Evolutionary conservation across 2,888 invertebrate species (phyloP), one percentile per base, ranked within the genome.

Genomic region (Leucozona laternaria): DNA sequence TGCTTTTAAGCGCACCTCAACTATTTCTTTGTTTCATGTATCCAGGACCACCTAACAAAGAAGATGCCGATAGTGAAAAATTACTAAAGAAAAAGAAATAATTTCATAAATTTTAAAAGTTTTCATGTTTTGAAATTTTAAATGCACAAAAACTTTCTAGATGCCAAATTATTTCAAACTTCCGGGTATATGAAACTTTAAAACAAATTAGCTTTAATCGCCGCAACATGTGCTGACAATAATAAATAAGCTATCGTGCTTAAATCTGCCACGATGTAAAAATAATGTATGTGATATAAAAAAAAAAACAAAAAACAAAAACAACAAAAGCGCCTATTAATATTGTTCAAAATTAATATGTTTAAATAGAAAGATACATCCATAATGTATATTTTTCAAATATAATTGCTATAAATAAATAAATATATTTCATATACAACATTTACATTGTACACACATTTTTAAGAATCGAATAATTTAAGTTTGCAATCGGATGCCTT

Each of bases 21-120:
- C 91, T 97, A 68, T 92, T 94, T 0, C 92, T 97, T 53, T 96
- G 96, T 91, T 94, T 93, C 43, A 94, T 96, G 72, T 97, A 95
- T 90, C 96, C 96, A 0, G 93, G 93, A 34, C 94, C 93, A 80
- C 92, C 94, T 0, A 37, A 8, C 22, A 37, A 25, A n/a, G 10
- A 20, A 8, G 7, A 53, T n/a, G n/a, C 34, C 10, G 22, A 50
- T 2, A 13, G 2, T 4, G 31, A 34, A 53, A 37, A 53, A 37
- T 37, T 68, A 11, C 25, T 68, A 5, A 68, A 68, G 37, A 68
- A 68, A 22, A n/a, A 53, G 2, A 34, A 68, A 53, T 66, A 66
- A 45, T 28, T n/a, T 2, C 7, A 60, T 3, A 25, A 22, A 22
- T 15, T 60, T 13, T 25, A 15, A 37, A 17, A 22, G 0, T 15